Evolutionary conservation across 2,797 vertebrate species (phyloP), one percentile per base, ranked within the genome.

Genomic region (Pelochelys cantorii): DNA sequence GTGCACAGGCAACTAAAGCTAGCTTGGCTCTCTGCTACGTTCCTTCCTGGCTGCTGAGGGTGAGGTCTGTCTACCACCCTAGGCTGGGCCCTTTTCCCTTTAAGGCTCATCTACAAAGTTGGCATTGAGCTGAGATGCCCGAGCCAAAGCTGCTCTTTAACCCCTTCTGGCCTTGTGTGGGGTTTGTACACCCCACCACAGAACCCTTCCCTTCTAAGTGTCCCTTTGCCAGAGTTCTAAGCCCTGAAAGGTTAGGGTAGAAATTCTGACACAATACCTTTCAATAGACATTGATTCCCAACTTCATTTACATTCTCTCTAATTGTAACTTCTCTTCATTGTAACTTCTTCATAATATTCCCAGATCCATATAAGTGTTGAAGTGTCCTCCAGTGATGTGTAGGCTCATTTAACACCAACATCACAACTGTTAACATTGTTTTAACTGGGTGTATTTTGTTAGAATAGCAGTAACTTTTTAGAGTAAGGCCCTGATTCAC

Each of bases 401-500:
- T 37, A 20, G 20, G 48, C 52, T 77, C 11, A 27, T 27, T 25
- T 75, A 12, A 20, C 37, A 60, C 31, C 17, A 81, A 22, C 42
- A 60, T 55, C 79, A 62, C 3, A 42, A 57, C 5, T n/a, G 34
- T 81, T 92, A 4, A 2, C 79, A 62, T 71, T 9, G 37, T 91
- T 82, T 54, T 65, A 85, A 62, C 34, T 42, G 37, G 5, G 2
- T 77, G 11, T 29, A 31, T 48, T 89, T 93, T n/a, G 0, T 85
- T 81, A 29, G 27, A 31, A 48, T 60, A 20, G 8, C 17, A 57
- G 7, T 52, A 77, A 27, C 12, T 4, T 75, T 75, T 75, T 75
- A 54, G 8, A 34, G 0, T 5, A 60, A 18, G 42, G 7, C 20
- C 3, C 55, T 29, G 48, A 0, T 34, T 4, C 15, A 81, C 20